A percentile compares a stretch with the other conserved stretches of the same genome.
Conservation (phyloP, 2,113 vertebrate genomes). For the Corythornis cristatus region DNA sequence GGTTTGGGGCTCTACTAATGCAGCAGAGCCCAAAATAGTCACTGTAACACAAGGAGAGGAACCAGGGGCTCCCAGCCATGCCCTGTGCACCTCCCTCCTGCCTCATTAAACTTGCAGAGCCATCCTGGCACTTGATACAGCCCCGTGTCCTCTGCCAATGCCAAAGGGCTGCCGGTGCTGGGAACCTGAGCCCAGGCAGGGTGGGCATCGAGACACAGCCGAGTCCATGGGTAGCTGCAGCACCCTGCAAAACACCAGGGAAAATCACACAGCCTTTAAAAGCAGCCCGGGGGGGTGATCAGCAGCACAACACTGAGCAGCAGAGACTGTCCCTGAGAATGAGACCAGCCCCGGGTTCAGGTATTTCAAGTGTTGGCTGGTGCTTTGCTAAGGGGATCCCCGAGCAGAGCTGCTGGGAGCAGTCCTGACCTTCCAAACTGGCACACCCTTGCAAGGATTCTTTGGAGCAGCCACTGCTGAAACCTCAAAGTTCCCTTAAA, state of each 20-base stretch:
- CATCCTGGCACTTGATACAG: constrained; percentile 19
- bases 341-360: neutral
- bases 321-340: neutral
- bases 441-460: neutral
- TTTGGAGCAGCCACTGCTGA: neutral
- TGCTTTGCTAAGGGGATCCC: neutral
- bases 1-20: neutral
- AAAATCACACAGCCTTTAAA: neutral
- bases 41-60: neutral
- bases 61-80: accelerated
- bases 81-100: neutral
- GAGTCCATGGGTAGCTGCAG: neutral
- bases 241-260: neutral
- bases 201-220: accelerated
- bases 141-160: neutral
- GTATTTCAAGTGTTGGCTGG: neutral
- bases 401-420: neutral
- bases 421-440: neutral
- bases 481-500: neutral
- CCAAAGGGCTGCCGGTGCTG: neutral
- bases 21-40: neutral
- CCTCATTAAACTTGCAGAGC: constrained; percentile 77
- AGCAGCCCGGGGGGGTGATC: neutral
- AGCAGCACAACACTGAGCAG: neutral
- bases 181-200: constrained; percentile 29